A percentile compares a stretch with the other conserved stretches of the same genome.
Conservation (phyloP, 2,797 vertebrate genomes). For the Macropodus opercularis region DNA sequence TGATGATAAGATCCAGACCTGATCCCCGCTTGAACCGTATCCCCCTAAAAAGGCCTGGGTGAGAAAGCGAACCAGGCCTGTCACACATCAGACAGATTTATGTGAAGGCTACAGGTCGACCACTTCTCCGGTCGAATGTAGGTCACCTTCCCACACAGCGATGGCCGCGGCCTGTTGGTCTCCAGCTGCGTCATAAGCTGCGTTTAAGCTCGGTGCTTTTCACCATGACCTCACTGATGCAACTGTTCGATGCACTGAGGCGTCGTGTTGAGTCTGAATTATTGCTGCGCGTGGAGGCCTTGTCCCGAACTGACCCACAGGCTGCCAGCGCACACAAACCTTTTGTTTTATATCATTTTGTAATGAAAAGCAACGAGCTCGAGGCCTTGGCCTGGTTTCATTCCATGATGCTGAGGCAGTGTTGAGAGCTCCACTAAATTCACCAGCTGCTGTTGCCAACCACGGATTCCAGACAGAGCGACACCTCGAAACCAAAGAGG, state of each 20-base stretch:
- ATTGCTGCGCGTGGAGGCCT: constrained; percentile 5
- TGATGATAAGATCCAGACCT: too few species aligned
- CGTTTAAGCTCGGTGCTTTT: neutral
- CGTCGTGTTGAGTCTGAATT: constrained; percentile 4
- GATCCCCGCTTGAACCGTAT: constrained; percentile 38
- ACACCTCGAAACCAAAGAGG: too few species aligned
- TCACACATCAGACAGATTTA: constrained; percentile 35
- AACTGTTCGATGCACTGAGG: constrained; percentile 6
- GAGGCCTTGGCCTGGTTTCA: constrained; percentile 3
- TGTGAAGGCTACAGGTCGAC: neutral
- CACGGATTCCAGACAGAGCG: too few species aligned
- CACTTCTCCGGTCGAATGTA: constrained; percentile 32
- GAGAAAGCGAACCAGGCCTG: constrained; percentile 3
- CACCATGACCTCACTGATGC: constrained; percentile 5
- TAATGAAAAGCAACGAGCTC: constrained; percentile 17
- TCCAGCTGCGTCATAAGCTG: constrained; percentile 14
- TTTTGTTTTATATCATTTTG: constrained; percentile 16
- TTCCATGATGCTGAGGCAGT: neutral
- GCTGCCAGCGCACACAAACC: neutral
- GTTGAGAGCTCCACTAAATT: neutral
- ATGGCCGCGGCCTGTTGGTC: constrained; percentile 19
- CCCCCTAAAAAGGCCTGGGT: constrained; percentile 4
- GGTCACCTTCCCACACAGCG: constrained; percentile 45
- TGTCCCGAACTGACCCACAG: neutral
- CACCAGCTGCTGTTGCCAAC: neutral